phyloP scores from a whole-genome alignment of 2,113 vertebrate genomes.

The Rhipidura dahli region DNA sequence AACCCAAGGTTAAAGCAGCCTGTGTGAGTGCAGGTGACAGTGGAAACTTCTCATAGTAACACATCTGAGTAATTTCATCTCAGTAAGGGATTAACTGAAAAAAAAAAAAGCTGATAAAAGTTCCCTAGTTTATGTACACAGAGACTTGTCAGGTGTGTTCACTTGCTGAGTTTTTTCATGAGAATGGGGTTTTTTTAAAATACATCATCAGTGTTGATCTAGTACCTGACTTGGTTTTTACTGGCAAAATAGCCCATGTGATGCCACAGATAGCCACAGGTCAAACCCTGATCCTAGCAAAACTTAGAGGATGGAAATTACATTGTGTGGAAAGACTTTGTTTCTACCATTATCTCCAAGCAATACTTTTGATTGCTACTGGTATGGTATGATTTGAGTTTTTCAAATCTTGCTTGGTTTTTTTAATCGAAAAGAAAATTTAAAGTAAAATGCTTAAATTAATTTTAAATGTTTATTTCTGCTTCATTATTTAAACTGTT shows the following conservation, averaged over 20 bases:
- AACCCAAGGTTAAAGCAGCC: neutral
- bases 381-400: neutral
- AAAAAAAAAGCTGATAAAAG: neutral
- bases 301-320: neutral
- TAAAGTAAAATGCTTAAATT: conserved; percentile 3
- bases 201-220: rapidly evolving
- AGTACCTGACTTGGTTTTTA: neutral
- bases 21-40: neutral
- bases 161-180: neutral
- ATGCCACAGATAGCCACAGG: neutral
- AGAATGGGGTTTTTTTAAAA: neutral
- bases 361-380: neutral
- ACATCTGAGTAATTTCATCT: neutral
- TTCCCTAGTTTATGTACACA: neutral
- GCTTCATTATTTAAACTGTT: conserved; percentile 38
- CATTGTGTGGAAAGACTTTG: neutral
- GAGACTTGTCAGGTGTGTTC: neutral
- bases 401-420: neutral
- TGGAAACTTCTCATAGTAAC: neutral
- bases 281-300: neutral
- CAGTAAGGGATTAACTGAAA: neutral
- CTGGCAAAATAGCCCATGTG: neutral
- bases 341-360: neutral
- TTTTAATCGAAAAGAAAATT: neutral
- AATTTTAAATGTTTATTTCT: conserved; percentile 12